Percentiles rank a stretch among this genome's conserved stretches.
These are phyloP conservation scores for Hypena proboscidalis DNA, from an alignment of 2,888 invertebrate species.

Conservation along the genomic window DNA sequence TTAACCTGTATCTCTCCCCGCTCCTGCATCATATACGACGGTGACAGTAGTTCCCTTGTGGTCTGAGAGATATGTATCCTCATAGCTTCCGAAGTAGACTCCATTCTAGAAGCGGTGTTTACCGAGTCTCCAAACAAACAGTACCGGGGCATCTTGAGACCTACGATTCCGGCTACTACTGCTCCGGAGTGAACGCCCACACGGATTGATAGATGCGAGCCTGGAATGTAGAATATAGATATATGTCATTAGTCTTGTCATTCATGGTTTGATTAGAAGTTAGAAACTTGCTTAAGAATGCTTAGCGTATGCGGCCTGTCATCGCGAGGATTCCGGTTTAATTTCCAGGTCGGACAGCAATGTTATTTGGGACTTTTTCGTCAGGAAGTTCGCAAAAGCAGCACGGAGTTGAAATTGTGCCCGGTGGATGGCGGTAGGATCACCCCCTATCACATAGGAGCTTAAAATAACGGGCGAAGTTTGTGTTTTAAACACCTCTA, in stretches of 20 bases:
- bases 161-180: constrained; percentile 97
- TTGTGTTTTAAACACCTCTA: no score
- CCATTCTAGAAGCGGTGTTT: constrained; percentile 96
- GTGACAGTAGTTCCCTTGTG: constrained; percentile 91
- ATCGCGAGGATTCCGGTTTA: no score
- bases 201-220: constrained; percentile 92
- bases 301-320: no score
- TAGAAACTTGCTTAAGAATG: background rate
- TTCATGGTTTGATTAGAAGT: no score
- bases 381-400: no score
- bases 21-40: constrained; percentile 90
- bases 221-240: constrained; percentile 65
- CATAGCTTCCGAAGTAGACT: constrained; percentile 96
- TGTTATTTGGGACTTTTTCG: no score
- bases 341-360: no score
- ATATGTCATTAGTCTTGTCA: no score
- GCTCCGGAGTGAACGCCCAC: constrained; percentile 96
- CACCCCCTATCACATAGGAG: no score
- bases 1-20: constrained; percentile 95
- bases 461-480: no score
- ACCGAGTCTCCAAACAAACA: constrained; percentile 96
- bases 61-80: constrained; percentile 97
- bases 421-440: no score
- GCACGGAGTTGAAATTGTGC: no score
- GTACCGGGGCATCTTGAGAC: constrained; percentile 96